These are phyloP conservation scores for Guaruba guarouba DNA, from an alignment of 2,113 vertebrate genomes.

Conservation along the genomic window DNA sequence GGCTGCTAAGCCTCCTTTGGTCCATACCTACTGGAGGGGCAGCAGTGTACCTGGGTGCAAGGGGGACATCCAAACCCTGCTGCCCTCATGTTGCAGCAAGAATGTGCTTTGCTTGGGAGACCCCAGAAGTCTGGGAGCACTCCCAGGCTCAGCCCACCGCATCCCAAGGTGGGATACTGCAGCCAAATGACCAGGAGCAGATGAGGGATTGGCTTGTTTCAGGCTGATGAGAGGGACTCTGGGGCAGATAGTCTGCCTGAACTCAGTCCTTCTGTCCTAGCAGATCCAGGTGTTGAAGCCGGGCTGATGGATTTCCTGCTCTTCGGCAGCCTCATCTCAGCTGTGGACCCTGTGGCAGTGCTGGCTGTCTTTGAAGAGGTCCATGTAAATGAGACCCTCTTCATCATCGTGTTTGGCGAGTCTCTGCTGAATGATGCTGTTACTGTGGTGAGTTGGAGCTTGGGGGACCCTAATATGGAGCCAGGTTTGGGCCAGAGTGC, in stretches of 20 bases:
- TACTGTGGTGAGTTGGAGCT: constrained; percentile 86
- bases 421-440: constrained; percentile 96
- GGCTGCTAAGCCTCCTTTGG: not conserved
- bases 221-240: not conserved
- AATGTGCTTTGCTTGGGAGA: not conserved
- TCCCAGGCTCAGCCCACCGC: not conserved
- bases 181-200: not conserved
- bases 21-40: not conserved
- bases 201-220: not conserved
- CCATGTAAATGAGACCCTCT: constrained; percentile 93
- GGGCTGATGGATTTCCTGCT: constrained; percentile 94
- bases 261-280: not conserved
- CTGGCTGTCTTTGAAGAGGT: constrained; percentile 95
- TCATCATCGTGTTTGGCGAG: constrained; percentile 97
- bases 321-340: constrained; percentile 93
- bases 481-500: not conserved
- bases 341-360: constrained; percentile 93
- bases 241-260: not conserved
- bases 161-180: not conserved
- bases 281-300: constrained; percentile 78
- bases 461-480: not conserved
- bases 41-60: not conserved
- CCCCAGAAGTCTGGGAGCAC: not conserved
- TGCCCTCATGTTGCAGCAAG: not conserved
- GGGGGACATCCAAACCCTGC: not conserved